Percentiles rank a stretch among this genome's conserved stretches.
These are phyloP conservation scores for Andricus quercusramuli DNA, from an alignment of 2,888 invertebrate genomes.

Conservation along the genomic window DNA sequence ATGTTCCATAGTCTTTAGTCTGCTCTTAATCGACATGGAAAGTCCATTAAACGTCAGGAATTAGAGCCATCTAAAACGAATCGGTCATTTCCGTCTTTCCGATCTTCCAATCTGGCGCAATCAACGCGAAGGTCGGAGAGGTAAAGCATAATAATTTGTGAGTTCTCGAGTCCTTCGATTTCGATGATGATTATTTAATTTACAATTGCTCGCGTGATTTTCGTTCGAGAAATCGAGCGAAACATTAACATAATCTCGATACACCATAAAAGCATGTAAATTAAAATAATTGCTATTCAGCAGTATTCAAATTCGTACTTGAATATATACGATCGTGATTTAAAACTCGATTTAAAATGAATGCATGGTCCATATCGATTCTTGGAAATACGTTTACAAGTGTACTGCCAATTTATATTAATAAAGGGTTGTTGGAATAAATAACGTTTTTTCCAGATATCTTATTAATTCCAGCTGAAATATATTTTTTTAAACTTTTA, in stretches of 20 bases:
- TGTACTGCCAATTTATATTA: too few relatives aligned
- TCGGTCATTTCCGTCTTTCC: conserved; percentile 49
- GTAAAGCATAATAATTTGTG: conserved; percentile 32
- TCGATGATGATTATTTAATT: conserved; percentile 40
- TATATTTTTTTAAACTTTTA: too few relatives aligned
- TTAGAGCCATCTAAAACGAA: conserved; percentile 34
- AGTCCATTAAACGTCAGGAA: conserved; percentile 38
- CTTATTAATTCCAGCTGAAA: too few relatives aligned
- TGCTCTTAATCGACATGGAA: conserved; percentile 32
- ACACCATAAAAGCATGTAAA: background rate
- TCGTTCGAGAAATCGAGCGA: background rate
- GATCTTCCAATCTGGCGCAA: conserved; percentile 46
- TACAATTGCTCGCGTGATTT: background rate
- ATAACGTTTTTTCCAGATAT: too few relatives aligned
- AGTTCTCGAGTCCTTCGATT: conserved; percentile 31
- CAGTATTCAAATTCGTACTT: background rate
- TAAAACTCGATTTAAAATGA: background rate
- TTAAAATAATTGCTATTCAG: conserved; percentile 1
- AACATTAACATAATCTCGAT: background rate
- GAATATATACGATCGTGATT: background rate
- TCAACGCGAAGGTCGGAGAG: conserved; percentile 36
- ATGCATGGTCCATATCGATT: background rate
- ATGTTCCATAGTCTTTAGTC: conserved; percentile 4
- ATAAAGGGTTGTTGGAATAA: too few relatives aligned
- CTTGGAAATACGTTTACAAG: background rate